These are phyloP conservation scores for Drosophila vallismaia DNA, from an alignment of 2,888 invertebrate species.

Conservation along the genomic window DNA sequence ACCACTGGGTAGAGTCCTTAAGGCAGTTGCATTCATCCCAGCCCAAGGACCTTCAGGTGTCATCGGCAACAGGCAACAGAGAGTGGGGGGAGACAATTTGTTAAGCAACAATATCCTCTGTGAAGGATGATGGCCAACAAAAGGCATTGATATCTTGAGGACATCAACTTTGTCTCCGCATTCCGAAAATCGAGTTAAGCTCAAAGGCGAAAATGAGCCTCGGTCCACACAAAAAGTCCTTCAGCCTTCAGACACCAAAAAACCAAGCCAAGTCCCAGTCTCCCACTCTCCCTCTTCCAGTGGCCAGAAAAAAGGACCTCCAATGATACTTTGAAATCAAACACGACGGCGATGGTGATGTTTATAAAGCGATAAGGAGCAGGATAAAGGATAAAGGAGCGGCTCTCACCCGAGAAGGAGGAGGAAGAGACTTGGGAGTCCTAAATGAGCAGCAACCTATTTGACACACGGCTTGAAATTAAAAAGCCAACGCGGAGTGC, in stretches of 20 bases:
- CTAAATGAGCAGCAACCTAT: conserved; percentile 62
- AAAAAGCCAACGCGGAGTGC: conserved; percentile 50
- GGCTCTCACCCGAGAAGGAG: neutral
- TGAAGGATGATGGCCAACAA: conserved; percentile 25
- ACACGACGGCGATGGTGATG: conserved; percentile 50
- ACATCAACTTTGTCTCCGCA: conserved; percentile 20
- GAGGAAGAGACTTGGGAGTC: conserved; percentile 1
- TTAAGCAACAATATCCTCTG: conserved; percentile 24
- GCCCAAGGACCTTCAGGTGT: conserved; percentile 32
- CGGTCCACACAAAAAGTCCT: neutral
- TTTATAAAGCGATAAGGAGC: conserved; percentile 13
- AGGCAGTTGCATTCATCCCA: conserved; percentile 10
- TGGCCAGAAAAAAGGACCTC: conserved; percentile 51
- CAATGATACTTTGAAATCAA: conserved; percentile 80
- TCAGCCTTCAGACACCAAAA: conserved; percentile 1
- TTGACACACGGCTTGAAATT: conserved; percentile 61
- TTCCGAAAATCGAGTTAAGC: conserved; percentile 32
- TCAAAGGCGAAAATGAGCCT: conserved; percentile 52
- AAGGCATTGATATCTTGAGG: conserved; percentile 38
- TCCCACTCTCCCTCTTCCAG: neutral
- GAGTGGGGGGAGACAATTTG: neutral
- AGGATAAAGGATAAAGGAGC: conserved; percentile 1
- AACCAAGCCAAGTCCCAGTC: too few species aligned
- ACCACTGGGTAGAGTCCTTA: conserved; percentile 1
- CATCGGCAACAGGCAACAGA: conserved; percentile 11